Evolutionary conservation across 2,113 vertebrate species (phyloP).

Genomic region (Hydropotes inermis): DNA sequence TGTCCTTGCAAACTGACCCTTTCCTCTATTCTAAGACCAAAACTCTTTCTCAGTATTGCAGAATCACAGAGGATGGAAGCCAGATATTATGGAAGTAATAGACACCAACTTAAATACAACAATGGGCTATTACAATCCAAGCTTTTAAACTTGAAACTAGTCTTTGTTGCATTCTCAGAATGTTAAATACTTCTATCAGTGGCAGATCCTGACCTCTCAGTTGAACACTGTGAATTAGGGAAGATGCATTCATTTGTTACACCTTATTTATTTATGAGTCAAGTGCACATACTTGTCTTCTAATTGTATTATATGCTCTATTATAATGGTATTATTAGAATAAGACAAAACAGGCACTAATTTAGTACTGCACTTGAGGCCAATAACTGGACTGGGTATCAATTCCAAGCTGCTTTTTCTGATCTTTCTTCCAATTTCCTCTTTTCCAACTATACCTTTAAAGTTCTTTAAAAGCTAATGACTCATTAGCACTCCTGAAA

Average conservation of each 20-base stretch:
- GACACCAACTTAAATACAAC: neutral
- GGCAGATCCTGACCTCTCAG: neutral
- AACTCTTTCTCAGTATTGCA: neutral
- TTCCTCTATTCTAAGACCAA: constrained; percentile 14
- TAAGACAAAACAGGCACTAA: neutral
- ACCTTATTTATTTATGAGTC: neutral
- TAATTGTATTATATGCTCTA: neutral
- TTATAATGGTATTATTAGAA: neutral
- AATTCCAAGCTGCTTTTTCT: neutral
- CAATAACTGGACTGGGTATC: neutral
- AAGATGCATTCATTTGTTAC: neutral
- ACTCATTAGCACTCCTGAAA: neutral
- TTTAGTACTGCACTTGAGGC: neutral
- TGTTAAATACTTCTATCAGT: neutral
- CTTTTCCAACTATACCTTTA: constrained; percentile 9
- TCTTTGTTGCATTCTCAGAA: neutral
- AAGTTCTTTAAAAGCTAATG: neutral
- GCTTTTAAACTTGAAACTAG: neutral
- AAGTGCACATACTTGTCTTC: neutral
- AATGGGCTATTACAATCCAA: neutral
- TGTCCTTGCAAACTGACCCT: neutral
- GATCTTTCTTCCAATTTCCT: neutral
- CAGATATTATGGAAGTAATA: neutral
- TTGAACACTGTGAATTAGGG: neutral
- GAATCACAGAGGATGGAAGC: neutral